A percentile compares a stretch with the other conserved stretches of the same genome.
These are phyloP conservation scores for Heterotilapia buettikoferi DNA, from an alignment of 2,113 vertebrate genomes.

Conservation along the genomic window DNA sequence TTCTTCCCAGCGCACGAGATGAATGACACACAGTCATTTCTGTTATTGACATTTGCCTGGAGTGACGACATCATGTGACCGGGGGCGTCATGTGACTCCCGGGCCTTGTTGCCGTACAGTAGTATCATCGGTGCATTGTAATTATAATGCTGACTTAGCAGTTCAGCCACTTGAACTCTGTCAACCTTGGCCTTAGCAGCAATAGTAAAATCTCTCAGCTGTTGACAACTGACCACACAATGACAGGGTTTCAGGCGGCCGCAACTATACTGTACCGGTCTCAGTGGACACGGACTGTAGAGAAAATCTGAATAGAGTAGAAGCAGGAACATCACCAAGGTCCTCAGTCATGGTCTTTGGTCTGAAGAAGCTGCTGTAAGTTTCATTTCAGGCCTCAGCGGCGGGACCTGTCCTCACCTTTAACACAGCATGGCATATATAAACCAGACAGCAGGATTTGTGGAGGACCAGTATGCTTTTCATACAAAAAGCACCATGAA, in stretches of 20 bases:
- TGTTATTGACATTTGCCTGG: constrained; percentile 48
- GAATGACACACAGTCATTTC: constrained; percentile 44
- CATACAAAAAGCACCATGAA: constrained; percentile 14
- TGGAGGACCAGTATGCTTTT: not conserved
- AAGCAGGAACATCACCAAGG: not conserved
- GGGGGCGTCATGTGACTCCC: constrained; percentile 40
- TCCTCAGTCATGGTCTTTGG: not conserved
- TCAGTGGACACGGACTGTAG: not conserved
- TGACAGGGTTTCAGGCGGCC: constrained; percentile 48
- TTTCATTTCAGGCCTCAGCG: not conserved
- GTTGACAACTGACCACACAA: constrained; percentile 61
- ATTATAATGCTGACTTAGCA: constrained; percentile 60
- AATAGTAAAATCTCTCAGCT: constrained; percentile 47
- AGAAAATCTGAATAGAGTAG: not conserved
- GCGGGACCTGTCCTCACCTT: constrained; percentile 54
- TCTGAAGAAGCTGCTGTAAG: not conserved
- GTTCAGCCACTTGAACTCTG: constrained; percentile 39
- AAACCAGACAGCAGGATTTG: constrained; percentile 36
- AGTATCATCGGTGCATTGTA: constrained; percentile 30
- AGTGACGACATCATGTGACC: constrained; percentile 46
- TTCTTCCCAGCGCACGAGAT: constrained; percentile 12
- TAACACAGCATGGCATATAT: constrained; percentile 31
- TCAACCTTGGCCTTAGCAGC: constrained; percentile 9
- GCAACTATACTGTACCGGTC: not conserved
- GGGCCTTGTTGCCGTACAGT: not conserved